Conservation (phyloP, 2,797 vertebrate species). For the Cynodonichthys magdalenae region DNA sequence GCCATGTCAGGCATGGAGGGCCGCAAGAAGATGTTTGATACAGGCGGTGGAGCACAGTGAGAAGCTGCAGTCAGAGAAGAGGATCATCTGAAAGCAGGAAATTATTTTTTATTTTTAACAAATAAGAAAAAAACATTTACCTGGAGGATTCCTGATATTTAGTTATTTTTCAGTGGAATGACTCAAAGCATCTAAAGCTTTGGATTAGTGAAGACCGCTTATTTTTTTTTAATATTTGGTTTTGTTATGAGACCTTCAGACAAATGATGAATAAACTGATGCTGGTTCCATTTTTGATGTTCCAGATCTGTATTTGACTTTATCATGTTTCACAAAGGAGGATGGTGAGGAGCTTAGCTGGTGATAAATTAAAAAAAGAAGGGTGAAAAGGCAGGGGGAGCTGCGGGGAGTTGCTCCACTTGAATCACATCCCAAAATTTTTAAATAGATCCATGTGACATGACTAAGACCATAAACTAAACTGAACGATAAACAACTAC, state of each 20-base stretch:
- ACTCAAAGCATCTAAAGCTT: constrained; percentile 35
- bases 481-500: not conserved
- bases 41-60: constrained; percentile 78
- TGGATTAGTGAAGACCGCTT: constrained; percentile 4
- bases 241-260: constrained; percentile 48
- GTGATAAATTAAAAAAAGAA: constrained; percentile 44
- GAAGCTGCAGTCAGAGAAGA: not conserved
- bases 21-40: constrained; percentile 87
- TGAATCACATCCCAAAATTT: constrained; percentile 3
- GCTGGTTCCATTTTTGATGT: constrained; percentile 29
- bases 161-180: constrained; percentile 32
- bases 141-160: constrained; percentile 15
- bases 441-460: constrained; percentile 34
- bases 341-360: constrained; percentile 35
- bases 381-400: constrained; percentile 11
- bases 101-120: not conserved
- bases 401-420: constrained; percentile 21
- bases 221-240: constrained; percentile 30
- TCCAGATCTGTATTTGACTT: constrained; percentile 47
- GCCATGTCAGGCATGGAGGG: constrained; percentile 88
- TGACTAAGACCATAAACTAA: not conserved
- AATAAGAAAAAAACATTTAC: constrained; percentile 20
- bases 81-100: constrained; percentile 3
- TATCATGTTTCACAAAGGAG: constrained; percentile 42
- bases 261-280: constrained; percentile 36